Evolutionary conservation across 2,113 vertebrate species (phyloP), one percentile per base, ranked within the genome.

Genomic region (Morone chrysops): DNA sequence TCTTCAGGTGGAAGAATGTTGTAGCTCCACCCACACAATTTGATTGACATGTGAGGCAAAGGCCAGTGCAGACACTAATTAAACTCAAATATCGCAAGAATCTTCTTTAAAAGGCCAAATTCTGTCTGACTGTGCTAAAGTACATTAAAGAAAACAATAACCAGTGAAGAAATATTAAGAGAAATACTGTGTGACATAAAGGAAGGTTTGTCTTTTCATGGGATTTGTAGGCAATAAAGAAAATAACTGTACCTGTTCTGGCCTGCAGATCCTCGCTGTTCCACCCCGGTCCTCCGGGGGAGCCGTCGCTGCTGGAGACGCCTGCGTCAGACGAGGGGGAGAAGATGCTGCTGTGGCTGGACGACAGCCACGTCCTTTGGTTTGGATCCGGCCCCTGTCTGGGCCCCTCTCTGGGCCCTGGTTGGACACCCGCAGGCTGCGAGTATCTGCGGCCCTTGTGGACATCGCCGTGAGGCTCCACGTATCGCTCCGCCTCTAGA

Each of bases 341-440:
- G 57, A 83, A 51, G 77, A 89, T 8, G 69, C 84, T 86, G 12
- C 41, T 51, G 14, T 82, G 74, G 76, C 91, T 82, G 38, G 90
- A 90, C 0, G 78, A 18, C 14, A 48, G 68, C 31, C 4, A 0
- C 2, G 45, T 20, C 16, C 31, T 48, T 0, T 50, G 66, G 57
- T n/a, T 65, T 1, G 22, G 81, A 57, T 47, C 1, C 7, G 16
- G 14, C 6, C 48, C 54, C 2, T 1, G 16, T 3, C 13, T 8
- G 36, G 56, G 5, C 2, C 45, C 69, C n/a, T 31, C 2, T 0
- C 1, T 20, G 5, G 25, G 25, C 25, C 25, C 25, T 25, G 0
- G 13, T 2, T 56, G 71, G 13, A 57, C 60, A 12, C n/a, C 81
- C 22, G 22, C 5, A 2, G 59, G 45, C 17, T 53, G 76, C 0